These are phyloP conservation scores for Actias luna DNA, from an alignment of 2,888 invertebrate species.

Conservation along the genomic window DNA sequence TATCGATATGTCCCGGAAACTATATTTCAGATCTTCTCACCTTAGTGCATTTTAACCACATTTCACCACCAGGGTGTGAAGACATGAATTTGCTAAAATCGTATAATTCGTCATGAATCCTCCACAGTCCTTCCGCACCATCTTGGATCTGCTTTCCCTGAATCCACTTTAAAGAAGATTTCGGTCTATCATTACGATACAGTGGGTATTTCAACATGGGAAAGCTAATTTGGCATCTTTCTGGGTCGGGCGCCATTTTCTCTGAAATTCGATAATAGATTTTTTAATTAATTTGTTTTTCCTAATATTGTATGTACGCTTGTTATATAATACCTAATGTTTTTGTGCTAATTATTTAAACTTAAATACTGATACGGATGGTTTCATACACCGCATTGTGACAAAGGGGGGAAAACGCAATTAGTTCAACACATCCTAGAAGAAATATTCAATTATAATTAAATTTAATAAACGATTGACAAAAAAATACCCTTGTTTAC, in stretches of 20 bases:
- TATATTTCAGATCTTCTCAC: constrained; percentile 56
- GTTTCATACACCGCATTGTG: too few relatives aligned
- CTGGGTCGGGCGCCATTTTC: constrained; percentile 53
- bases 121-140: constrained; percentile 89
- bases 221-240: constrained; percentile 63
- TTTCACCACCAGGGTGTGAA: constrained; percentile 92
- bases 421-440: too few relatives aligned
- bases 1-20: neutral
- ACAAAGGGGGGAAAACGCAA: too few relatives aligned
- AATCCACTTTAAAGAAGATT: constrained; percentile 81
- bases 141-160: constrained; percentile 85
- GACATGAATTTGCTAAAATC: constrained; percentile 91
- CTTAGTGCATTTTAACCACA: constrained; percentile 87
- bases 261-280: constrained; percentile 7
- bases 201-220: constrained; percentile 77
- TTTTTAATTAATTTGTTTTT: too few relatives aligned
- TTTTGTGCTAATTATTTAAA: too few relatives aligned
- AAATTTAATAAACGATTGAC: too few relatives aligned
- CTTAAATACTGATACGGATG: too few relatives aligned
- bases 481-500: too few relatives aligned
- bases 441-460: too few relatives aligned
- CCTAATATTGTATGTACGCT: too few relatives aligned
- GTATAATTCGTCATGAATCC: constrained; percentile 89
- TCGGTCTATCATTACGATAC: constrained; percentile 62
- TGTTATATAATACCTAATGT: too few relatives aligned